Percentiles rank a stretch among this genome's conserved stretches.
These are phyloP conservation scores for Criorhina ranunculi DNA, from an alignment of 2,888 invertebrate species.

Conservation along the genomic window DNA sequence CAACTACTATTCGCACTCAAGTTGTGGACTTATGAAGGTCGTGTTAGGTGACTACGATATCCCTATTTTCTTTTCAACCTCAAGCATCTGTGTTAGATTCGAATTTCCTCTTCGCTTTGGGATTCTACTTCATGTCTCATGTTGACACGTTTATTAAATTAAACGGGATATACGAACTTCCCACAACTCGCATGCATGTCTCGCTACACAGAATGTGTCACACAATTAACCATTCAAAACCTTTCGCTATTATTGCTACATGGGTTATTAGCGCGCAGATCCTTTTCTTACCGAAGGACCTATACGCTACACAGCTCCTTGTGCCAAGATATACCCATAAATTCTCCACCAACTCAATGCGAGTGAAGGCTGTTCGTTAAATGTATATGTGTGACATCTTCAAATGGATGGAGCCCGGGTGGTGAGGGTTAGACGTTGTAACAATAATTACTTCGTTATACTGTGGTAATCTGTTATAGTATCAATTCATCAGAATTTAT, in stretches of 20 bases:
- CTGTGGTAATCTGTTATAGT: constrained; percentile 66
- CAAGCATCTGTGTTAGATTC: constrained; percentile 44
- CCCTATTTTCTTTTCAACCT: constrained; percentile 25
- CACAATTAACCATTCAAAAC: constrained; percentile 72
- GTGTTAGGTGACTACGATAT: constrained; percentile 8
- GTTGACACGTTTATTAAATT: constrained; percentile 69
- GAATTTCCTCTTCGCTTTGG: constrained; percentile 34
- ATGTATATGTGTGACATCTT: constrained; percentile 51
- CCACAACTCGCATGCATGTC: constrained; percentile 16
- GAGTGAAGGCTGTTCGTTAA: constrained; percentile 42
- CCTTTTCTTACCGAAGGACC: constrained; percentile 21
- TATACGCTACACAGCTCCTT: constrained; percentile 18
- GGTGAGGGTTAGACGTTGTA: constrained; percentile 25
- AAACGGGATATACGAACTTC: constrained; percentile 28
- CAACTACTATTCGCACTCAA: constrained; percentile 50
- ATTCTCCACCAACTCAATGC: constrained; percentile 20
- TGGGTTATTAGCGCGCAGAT: constrained; percentile 49
- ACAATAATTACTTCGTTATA: constrained; percentile 70
- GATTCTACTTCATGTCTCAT: constrained; percentile 44
- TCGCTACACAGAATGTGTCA: constrained; percentile 52
- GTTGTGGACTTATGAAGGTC: constrained; percentile 1
- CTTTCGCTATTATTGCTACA: constrained; percentile 57
- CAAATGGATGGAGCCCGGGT: constrained; percentile 33
- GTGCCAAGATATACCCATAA: constrained; percentile 44
- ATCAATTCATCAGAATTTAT: constrained; percentile 66